Conservation (phyloP, 2,888 invertebrate species). For the Hyposoter didymator region DNA sequence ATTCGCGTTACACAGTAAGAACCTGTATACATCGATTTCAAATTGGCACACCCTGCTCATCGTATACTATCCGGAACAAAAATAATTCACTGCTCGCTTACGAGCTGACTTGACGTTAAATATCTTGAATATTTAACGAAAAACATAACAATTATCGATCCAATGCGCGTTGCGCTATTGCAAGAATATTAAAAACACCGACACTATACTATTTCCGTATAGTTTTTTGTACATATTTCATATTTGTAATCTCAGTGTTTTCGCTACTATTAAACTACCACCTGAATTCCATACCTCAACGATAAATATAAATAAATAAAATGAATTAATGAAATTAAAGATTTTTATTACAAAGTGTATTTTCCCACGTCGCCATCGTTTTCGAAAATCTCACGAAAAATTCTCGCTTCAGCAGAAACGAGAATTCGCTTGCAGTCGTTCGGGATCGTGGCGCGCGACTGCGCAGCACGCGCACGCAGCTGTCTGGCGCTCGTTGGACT, state of each 20-base stretch:
- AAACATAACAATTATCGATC: neutral
- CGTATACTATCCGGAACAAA: neutral
- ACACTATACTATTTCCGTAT: conserved; percentile 59
- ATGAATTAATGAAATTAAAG: conserved; percentile 50
- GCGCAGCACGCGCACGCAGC: too few relatives aligned
- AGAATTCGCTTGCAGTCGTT: too few relatives aligned
- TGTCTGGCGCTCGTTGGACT: too few relatives aligned
- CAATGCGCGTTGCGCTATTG: conserved; percentile 46
- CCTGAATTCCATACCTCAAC: conserved; percentile 71
- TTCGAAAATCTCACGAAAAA: too few relatives aligned
- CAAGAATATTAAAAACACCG: conserved; percentile 20
- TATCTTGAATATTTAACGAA: conserved; percentile 3
- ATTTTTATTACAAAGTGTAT: neutral
- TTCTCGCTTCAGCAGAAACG: too few relatives aligned
- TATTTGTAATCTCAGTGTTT: conserved; percentile 75
- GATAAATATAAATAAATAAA: conserved; percentile 64
- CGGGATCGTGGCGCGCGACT: too few relatives aligned
- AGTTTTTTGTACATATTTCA: conserved; percentile 74
- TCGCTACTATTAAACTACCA: conserved; percentile 72
- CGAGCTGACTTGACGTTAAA: conserved; percentile 51
- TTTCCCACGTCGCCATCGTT: conserved; percentile 1
- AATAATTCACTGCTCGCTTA: conserved; percentile 53
- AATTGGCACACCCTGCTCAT: conserved; percentile 42
- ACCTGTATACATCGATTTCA: neutral
- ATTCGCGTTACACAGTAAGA: neutral